Evolutionary conservation across 2,888 invertebrate genomes (phyloP), one percentile per base, ranked within the genome.

Genomic region (Dasysyrphus albostriatus): DNA sequence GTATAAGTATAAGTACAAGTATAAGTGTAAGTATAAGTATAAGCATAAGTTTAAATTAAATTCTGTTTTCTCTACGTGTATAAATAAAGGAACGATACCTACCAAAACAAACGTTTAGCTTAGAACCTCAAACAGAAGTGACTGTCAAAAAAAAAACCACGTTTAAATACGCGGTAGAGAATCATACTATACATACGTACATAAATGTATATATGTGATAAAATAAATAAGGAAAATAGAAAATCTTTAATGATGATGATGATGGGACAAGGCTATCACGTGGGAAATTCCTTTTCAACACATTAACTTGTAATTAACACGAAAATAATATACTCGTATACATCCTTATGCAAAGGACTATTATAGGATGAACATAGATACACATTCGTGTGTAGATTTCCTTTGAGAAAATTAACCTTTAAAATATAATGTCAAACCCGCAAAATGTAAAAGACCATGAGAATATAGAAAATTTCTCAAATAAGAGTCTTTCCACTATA

Each of bases 261-360:
- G 10, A 58, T 42, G 70, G 54, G 16, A 69, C 69, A 4, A 34
- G 39, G 59, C 58, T 80, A 63, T 75, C 70, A 70, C 49, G 34
- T 75, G 75, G 70, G 70, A 75, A 84, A 70, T 75, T 29, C 42
- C 83, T 79, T 79, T 79, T 79, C 79, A 75, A 80, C 83, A 63
- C 83, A 76, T 84, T 76, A 81, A 76, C 76, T 84, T 59, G 59
- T 76, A 81, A 84, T 84, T 81, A 84, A 76, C 59, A 67, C 5
- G 51, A 72, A 65, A 29, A 72, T 63, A 29, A 72, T 58, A 44
- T 39, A 24, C 24, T n/a, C n/a, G n/a, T n/a, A n/a, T n/a, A 24
- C 44, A 49, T 14, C 24, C 6, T 29, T 5, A 9, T n/a, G 12
- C n/a, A 51, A 5, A 32, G 3, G 16, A 19, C 51, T 51, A 51